Base-by-base conservation (phyloP, 2,888 invertebrate species). In the Thumatha senex region DNA sequence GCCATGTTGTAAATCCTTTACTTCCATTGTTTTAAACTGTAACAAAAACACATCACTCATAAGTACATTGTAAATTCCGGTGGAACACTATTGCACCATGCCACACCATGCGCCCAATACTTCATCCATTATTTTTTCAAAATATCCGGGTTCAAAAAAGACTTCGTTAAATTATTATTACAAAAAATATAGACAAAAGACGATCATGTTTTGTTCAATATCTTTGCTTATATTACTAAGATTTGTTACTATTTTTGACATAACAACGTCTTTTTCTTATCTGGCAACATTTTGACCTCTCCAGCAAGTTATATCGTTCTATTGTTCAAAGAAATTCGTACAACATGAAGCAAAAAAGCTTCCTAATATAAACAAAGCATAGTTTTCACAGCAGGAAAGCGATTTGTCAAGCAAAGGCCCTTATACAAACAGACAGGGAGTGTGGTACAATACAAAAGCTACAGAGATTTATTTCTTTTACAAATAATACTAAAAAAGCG, bases 341-440 rank as follows among this genome's bases (percentile, higher is more conserved):
- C 50, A 56, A 42, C 51, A 43, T 11, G 44, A 31, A 46, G 31
- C 39, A 51, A 61, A 66, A 65, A 59, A 55, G 43, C 18, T 65
- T 62, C 63, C 56, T 57, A 61, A 56, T 41, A 51, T 44, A 60
- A 67, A 72, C 61, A 71, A 62, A 39, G 9, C 14, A 18, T 49
- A 58, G 51, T 50, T 60, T 54, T 54, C 73, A 42, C 65, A 46
- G 68, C 57, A 46, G 72, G 75, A 46, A 72, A 68, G 65, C 74
- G 55, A 76, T 76, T 75, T 71, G 71, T 76, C 74, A 74, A 59
- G 38, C 53, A 48, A 54, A 60, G 55, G 59, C 54, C 48, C 58
- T 29, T 49, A 47, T 2, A 54, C 48, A 64, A 64, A 67, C 52
- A 66, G n/a, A 48, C 41, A n/a, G 8, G 29, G 33, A 1, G 4